Conservation (phyloP, 2,797 vertebrate species). For the Menidia menidia region DNA sequence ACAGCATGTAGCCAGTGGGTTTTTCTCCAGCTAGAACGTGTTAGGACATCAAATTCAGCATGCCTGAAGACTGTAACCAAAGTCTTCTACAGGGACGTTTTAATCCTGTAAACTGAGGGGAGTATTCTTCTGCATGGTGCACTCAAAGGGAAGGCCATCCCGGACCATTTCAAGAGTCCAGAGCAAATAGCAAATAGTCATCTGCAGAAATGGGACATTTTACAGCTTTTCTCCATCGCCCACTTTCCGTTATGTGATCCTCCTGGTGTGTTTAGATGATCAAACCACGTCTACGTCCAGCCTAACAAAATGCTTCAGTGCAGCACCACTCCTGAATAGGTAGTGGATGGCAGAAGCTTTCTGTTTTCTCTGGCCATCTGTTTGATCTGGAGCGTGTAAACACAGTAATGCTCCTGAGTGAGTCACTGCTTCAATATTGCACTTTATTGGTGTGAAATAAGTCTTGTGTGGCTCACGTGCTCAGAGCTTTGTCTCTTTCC, state of each 20-base stretch:
- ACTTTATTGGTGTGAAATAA: no score
- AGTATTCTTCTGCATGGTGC: no score
- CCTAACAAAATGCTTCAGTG: neutral
- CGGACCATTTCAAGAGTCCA: no score
- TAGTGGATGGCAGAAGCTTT: conserved; percentile 15
- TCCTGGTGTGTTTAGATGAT: no score
- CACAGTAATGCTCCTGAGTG: conserved; percentile 46
- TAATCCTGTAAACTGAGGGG: no score
- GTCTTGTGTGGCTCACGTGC: neutral
- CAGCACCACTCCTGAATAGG: neutral
- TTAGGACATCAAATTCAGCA: neutral
- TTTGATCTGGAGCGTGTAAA: conserved; percentile 57
- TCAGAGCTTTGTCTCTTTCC: conserved; percentile 19
- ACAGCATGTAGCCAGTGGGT: neutral
- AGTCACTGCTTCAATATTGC: conserved; percentile 63
- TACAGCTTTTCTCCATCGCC: no score
- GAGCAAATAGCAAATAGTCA: no score
- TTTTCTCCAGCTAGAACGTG: neutral
- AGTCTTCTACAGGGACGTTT: no score
- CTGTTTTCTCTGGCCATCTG: conserved; percentile 51
- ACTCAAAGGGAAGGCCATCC: no score
- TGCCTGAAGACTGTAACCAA: neutral
- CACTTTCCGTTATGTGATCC: no score
- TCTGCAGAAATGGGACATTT: no score
- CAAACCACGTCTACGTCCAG: no score